These are phyloP conservation scores for Scaptomyza flava DNA, from an alignment of 2,888 invertebrate genomes.

Conservation along the genomic window DNA sequence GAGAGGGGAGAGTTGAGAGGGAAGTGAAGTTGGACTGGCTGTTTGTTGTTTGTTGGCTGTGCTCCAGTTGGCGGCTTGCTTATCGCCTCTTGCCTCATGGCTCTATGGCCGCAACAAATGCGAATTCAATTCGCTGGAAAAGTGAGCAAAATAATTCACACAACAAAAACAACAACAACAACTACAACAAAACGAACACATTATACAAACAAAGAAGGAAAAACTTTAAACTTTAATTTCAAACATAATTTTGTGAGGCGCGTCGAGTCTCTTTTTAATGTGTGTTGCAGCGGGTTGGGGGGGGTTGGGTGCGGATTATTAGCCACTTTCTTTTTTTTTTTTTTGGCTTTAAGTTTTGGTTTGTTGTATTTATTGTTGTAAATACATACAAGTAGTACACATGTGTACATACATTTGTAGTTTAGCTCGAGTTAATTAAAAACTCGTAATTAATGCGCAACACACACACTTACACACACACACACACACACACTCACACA, in stretches of 20 bases:
- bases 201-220: conserved; percentile 14
- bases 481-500: not conserved
- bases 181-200: not conserved
- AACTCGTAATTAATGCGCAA: conserved; percentile 70
- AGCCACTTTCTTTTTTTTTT: conserved; percentile 64
- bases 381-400: not conserved
- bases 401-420: conserved; percentile 13
- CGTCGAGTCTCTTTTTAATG: conserved; percentile 26
- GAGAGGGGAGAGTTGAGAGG: not conserved
- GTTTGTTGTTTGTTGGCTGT: not conserved
- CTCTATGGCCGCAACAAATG: conserved; percentile 33
- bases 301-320: conserved; percentile 6
- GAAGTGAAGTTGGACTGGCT: not conserved
- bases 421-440: conserved; percentile 64
- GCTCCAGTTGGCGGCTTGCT: conserved; percentile 12
- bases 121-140: conserved; percentile 51
- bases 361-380: conserved; percentile 28
- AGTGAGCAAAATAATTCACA: conserved; percentile 10
- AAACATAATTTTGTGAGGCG: conserved; percentile 25
- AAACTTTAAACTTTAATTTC: conserved; percentile 44
- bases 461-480: not conserved
- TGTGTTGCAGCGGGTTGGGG: conserved; percentile 8
- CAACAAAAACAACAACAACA: not conserved
- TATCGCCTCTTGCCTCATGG: conserved; percentile 9
- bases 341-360: conserved; percentile 43